These are phyloP conservation scores for Alligator sinensis DNA, from an alignment of 2,113 vertebrate genomes.

Conservation along the genomic window DNA sequence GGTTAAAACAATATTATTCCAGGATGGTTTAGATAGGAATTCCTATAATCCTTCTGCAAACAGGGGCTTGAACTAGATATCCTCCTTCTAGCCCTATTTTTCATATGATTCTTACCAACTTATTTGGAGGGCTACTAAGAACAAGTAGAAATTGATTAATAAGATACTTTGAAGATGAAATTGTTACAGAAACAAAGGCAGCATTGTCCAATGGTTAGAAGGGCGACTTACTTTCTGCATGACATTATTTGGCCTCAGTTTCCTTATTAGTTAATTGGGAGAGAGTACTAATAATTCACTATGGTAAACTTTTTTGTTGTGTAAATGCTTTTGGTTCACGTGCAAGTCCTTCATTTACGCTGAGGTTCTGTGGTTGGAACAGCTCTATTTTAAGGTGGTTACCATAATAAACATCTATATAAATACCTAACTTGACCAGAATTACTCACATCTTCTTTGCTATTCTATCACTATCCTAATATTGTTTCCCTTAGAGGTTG, in stretches of 20 bases:
- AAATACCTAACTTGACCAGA: not conserved
- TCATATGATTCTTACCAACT: not conserved
- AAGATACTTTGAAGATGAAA: not conserved
- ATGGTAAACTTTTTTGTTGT: not conserved
- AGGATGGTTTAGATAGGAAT: too few species aligned
- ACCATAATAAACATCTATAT: not conserved
- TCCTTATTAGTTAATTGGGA: not conserved
- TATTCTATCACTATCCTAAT: not conserved
- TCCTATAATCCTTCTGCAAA: too few species aligned
- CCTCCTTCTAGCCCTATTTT: too few species aligned
- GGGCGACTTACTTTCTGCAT: not conserved
- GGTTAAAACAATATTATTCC: too few species aligned
- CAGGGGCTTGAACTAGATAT: too few species aligned
- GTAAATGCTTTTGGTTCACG: not conserved
- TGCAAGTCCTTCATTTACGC: not conserved
- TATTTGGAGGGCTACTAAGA: not conserved
- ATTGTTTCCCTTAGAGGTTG: not conserved
- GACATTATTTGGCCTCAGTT: fast-evolving
- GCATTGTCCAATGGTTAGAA: not conserved
- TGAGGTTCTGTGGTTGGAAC: not conserved
- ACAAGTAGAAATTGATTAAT: not conserved
- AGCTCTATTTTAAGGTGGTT: not conserved
- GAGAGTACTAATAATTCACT: not conserved
- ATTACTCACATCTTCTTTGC: not conserved
- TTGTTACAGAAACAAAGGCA: not conserved